Percentiles rank a stretch among this genome's conserved stretches.
Evolutionary conservation across 2,888 invertebrate genomes (phyloP).

Genomic region (Diarsia dahlii): DNA sequence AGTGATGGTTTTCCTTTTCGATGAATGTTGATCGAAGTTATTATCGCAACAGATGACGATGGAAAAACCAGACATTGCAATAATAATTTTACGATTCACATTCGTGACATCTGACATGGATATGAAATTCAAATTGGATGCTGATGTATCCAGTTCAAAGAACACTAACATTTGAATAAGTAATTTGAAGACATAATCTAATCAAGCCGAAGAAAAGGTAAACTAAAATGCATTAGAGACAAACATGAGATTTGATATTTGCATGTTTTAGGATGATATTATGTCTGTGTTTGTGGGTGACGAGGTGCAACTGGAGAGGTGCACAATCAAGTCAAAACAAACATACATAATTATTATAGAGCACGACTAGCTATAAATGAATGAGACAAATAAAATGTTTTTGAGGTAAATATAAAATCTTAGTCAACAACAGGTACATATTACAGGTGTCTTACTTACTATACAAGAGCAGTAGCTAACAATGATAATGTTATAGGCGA

Average conservation of each 20-base stretch:
- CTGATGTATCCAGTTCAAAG: slow-evolving; percentile 7
- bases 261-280: slow-evolving; percentile 32
- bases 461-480: slow-evolving; percentile 4
- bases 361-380: slow-evolving; percentile 12
- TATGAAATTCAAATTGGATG: slow-evolving; percentile 7
- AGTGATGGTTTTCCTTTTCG: slow-evolving; percentile 1
- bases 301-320: slow-evolving; percentile 22
- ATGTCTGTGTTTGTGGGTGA: slow-evolving; percentile 27
- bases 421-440: background rate
- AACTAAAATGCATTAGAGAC: slow-evolving; percentile 41
- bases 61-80: slow-evolving; percentile 8
- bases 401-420: background rate
- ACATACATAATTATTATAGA: slow-evolving; percentile 3
- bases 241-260: slow-evolving; percentile 32
- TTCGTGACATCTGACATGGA: slow-evolving; percentile 23
- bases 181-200: slow-evolving; percentile 32
- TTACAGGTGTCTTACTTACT: background rate
- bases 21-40: background rate
- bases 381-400: background rate
- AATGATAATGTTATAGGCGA: background rate
- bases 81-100: background rate
- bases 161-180: slow-evolving; percentile 19
- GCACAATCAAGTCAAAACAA: slow-evolving; percentile 38
- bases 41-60: slow-evolving; percentile 5
- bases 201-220: slow-evolving; percentile 30